Base-by-base conservation (phyloP, 2,113 vertebrate species). In the Cyprinodon variegatus region DNA sequence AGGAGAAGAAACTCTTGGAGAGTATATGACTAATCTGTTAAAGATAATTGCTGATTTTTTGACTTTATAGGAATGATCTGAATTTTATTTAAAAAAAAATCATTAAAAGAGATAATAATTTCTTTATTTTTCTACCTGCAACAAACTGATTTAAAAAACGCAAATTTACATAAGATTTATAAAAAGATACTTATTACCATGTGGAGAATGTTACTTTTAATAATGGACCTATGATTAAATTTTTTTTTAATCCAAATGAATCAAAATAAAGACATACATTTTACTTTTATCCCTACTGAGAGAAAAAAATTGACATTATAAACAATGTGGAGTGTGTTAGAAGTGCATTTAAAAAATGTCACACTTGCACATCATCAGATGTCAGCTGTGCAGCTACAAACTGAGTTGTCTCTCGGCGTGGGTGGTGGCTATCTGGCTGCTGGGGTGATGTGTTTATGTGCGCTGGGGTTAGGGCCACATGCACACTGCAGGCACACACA, bases 401-500 rank as follows among this genome's bases (percentile, higher is more conserved):
- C 64, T 20, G 68, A 79, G 78, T 36, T 78, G 82, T 45, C 76
- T 81, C 63, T 88, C 72, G 12, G 79, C 72, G 86, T 90, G 83
- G 86, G 90, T 89, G 90, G 85, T 66, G 20, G 79, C 83, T 70
- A 80, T 84, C 81, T 85, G 9, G 48, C 70, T 76, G 81, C 85
- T 53, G 61, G 80, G 90, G 88, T 36, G 84, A 72, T 88, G 89
- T 91, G 92, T 93, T 90, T 90, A 89, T 92, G 82, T 88, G 90
- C 84, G 87, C 86, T 87, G 83, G 85, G 86, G 87, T 90, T 81
- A 68, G 82, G 70, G 88, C 89, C 91, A 92, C 90, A 88, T 78
- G 88, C 90, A 89, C 78, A 72, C 50, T 65, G 73, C 68, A 75
- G 78, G 41, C 87, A 83, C 43, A 79, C 36, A 83, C 81, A 63